Conservation (phyloP, 2,113 vertebrate species). For the Campylomormyrus tamandua region DNA sequence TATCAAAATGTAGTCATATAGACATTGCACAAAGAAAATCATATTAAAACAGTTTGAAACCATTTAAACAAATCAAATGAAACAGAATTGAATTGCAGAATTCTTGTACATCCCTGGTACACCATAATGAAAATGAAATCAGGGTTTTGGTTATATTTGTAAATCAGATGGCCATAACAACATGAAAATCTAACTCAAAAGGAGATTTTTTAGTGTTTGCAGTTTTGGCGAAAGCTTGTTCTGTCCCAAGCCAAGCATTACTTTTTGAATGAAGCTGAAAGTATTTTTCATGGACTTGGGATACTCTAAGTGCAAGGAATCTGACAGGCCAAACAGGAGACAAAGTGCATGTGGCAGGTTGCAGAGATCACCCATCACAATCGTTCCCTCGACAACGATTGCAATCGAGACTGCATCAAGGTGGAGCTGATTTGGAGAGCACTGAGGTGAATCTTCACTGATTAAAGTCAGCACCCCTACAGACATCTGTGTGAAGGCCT, state of each 20-base stretch:
- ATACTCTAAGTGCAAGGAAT: neutral
- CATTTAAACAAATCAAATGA: no score
- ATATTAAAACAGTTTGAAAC: no score
- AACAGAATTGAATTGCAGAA: no score
- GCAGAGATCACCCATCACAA: neutral
- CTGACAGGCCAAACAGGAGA: neutral
- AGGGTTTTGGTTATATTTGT: neutral
- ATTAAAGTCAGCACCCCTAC: neutral
- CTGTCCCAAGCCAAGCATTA: neutral
- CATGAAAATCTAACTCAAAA: neutral
- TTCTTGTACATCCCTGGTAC: no score
- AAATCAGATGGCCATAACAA: neutral
- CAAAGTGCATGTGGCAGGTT: neutral
- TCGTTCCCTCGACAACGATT: neutral
- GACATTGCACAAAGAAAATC: no score
- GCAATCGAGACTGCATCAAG: neutral
- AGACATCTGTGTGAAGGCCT: no score
- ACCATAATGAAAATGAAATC: no score
- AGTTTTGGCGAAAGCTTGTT: neutral
- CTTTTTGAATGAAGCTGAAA: neutral
- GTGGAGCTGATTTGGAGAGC: neutral
- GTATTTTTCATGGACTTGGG: no score
- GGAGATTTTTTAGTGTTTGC: neutral
- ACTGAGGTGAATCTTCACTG: neutral
- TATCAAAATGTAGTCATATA: no score